Evolutionary conservation across 2,888 invertebrate species (phyloP).

Genomic region (Trachelus tabidus): DNA sequence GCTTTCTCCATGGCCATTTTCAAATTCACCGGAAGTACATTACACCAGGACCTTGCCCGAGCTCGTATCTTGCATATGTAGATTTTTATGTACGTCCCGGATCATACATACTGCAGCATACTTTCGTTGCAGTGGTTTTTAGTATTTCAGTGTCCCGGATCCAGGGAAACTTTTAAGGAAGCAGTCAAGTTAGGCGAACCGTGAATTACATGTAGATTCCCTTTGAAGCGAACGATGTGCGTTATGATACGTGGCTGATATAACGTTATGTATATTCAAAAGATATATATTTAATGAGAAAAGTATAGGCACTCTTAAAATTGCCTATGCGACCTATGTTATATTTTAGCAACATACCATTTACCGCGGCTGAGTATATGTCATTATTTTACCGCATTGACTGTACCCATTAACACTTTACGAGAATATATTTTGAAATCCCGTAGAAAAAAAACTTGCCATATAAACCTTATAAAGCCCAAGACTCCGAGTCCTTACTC

Average conservation of each 20-base stretch:
- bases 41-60: slow-evolving; percentile 22
- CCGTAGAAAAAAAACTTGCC: neutral
- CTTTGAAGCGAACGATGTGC: neutral
- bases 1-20: neutral
- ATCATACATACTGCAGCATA: neutral
- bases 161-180: neutral
- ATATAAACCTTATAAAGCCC: neutral
- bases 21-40: slow-evolving; percentile 16
- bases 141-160: neutral
- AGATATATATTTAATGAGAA: neutral
- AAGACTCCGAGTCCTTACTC: neutral
- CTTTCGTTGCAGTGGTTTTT: neutral
- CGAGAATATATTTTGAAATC: neutral
- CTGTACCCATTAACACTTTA: no score
- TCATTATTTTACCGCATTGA: no score
- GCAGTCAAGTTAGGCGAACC: neutral
- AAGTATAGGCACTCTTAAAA: neutral
- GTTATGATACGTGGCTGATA: neutral
- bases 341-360: neutral
- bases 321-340: neutral
- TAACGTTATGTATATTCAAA: neutral
- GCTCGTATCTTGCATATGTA: neutral
- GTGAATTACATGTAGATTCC: neutral
- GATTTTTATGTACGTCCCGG: neutral
- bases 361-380: neutral